phyloP scores from a whole-genome alignment of 1,140 invertebrate genomes.

The Lepidurus arcticus region DNA sequence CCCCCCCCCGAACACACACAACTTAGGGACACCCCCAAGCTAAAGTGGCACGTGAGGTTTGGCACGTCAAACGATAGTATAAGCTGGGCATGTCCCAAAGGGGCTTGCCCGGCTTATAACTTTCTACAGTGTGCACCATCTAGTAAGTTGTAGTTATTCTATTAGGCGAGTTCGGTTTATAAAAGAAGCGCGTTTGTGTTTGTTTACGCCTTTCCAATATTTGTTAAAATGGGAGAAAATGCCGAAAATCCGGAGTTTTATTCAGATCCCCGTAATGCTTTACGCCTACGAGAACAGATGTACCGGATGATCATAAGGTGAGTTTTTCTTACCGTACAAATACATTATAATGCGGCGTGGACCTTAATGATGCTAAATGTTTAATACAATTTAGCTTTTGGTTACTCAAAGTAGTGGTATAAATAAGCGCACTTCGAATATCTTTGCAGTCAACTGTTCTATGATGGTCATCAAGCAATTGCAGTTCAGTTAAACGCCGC shows the following conservation, averaged over 20 bases:
- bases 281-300: conserved; percentile 56
- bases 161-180: not conserved
- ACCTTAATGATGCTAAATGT: not conserved
- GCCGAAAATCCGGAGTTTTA: not conserved
- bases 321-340: conserved; percentile 31
- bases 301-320: conserved; percentile 86
- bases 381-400: not conserved
- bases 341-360: too few relatives aligned
- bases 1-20: too few relatives aligned
- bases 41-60: too few relatives aligned
- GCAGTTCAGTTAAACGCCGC: conserved; percentile 73
- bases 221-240: conserved; percentile 3
- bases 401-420: not conserved
- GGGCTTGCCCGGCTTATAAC: too few relatives aligned
- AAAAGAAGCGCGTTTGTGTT: not conserved
- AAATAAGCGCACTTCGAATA: not conserved
- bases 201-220: not conserved
- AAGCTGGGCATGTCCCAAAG: too few relatives aligned
- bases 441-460: conserved; percentile 70
- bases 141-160: not conserved
- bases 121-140: not conserved
- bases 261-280: not conserved
- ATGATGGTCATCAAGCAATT: conserved; percentile 87
- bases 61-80: too few relatives aligned
- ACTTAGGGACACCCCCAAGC: too few relatives aligned